phyloP scores from a whole-genome alignment of 2,797 vertebrate genomes.

The Hipposideros larvatus region DNA sequence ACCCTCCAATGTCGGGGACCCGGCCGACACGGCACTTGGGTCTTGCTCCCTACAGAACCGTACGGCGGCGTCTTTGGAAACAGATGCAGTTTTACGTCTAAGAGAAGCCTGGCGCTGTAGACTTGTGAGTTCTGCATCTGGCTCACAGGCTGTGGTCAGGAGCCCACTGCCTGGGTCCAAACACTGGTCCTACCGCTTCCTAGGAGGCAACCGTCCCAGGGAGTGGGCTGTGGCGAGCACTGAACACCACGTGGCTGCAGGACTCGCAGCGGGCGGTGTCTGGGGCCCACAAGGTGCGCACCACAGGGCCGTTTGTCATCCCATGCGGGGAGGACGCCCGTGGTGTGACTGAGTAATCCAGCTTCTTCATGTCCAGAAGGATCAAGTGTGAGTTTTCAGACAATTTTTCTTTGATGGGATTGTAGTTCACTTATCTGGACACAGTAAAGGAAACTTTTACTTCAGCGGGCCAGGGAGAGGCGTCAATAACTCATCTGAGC shows the following conservation, averaged over 20 bases:
- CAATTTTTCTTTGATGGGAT: background rate
- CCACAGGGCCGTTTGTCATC: background rate
- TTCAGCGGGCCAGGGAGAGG: background rate
- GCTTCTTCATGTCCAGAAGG: background rate
- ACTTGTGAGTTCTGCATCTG: too few species aligned
- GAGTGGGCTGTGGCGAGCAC: too few species aligned
- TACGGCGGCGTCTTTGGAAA: too few species aligned
- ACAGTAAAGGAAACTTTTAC: constrained; percentile 47
- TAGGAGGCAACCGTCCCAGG: too few species aligned
- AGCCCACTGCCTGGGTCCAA: too few species aligned
- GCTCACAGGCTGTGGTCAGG: too few species aligned
- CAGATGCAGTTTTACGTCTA: too few species aligned
- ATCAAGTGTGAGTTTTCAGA: background rate
- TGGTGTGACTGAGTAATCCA: background rate
- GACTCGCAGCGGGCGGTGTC: too few species aligned
- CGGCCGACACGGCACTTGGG: background rate
- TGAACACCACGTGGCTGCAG: too few species aligned
- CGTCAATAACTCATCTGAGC: background rate
- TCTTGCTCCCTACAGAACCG: background rate
- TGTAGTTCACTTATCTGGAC: constrained; percentile 44
- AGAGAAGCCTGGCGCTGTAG: too few species aligned
- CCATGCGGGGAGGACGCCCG: background rate
- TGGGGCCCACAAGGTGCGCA: too few species aligned
- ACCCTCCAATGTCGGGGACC: background rate
- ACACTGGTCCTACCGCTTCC: too few species aligned